phyloP scores from a whole-genome alignment of 2,888 invertebrate species.

The Diloba caeruleocephala region DNA sequence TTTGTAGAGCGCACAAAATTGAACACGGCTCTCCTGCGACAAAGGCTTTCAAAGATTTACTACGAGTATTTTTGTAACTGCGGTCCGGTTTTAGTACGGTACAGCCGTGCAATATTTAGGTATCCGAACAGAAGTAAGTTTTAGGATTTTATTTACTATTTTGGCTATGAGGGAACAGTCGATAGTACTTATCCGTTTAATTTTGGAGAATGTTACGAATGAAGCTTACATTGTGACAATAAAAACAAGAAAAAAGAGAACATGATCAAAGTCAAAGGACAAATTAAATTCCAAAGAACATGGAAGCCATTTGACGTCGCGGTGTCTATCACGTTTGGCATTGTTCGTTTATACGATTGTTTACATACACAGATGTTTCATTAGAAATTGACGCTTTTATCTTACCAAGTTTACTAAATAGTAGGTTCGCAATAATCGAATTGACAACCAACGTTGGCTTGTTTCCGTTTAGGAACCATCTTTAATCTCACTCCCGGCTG shows the following conservation, averaged over 20 bases:
- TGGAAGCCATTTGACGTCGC: not conserved
- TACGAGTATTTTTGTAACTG: constrained; percentile 23
- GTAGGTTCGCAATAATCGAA: constrained; percentile 34
- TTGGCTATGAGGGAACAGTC: not conserved
- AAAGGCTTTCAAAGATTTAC: constrained; percentile 46
- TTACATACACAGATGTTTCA: constrained; percentile 17
- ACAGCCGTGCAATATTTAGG: constrained; percentile 36
- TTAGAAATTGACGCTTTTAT: constrained; percentile 28
- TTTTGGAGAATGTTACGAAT: not conserved
- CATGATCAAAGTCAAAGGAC: constrained; percentile 8
- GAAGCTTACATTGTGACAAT: not conserved
- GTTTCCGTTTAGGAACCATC: constrained; percentile 17
- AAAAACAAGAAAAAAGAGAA: constrained; percentile 4
- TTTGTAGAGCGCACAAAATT: constrained; percentile 22
- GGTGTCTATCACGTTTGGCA: constrained; percentile 13
- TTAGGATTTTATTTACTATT: not conserved
- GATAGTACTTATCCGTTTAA: constrained; percentile 1
- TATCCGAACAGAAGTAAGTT: constrained; percentile 5
- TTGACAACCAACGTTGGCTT: constrained; percentile 31
- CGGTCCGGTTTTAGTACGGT: constrained; percentile 32
- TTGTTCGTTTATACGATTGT: constrained; percentile 29
- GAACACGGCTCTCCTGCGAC: constrained; percentile 19
- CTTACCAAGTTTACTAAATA: constrained; percentile 31
- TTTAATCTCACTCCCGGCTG: constrained; percentile 23
- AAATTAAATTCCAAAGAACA: constrained; percentile 19